Base-by-base conservation (phyloP, 2,888 invertebrate genomes). In the Tetranychus piercei region DNA sequence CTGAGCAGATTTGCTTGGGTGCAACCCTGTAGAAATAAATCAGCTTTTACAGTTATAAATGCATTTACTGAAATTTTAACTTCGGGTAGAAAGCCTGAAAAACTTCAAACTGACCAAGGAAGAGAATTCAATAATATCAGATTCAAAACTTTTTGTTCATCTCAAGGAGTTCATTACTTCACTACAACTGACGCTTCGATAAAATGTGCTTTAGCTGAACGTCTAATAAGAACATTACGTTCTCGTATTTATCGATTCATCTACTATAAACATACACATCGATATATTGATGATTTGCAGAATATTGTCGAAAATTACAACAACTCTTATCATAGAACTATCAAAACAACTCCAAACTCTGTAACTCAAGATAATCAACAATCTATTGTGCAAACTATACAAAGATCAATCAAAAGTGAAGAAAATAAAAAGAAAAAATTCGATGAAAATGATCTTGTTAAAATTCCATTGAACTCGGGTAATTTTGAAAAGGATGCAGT, bases 161-260 rank as follows among this genome's bases (percentile, higher is more conserved):
- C 45, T 11, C 18, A 73, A 9, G 69, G 64, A 4, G 34, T 73
- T 5, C 43, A 77, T 67, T 79, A 77, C 76, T 79, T 79, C 45
- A 66, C 43, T 9, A 78, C 78, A 5, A 79, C 79, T 3, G 76
- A 78, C 75, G 78, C 78, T 6, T 79, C 79, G 55, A 77, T 79
- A 8, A 81, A 81, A 76, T 79, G 79, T 1, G 76, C 78, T 5
- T 75, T 81, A 7, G 78, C 79, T 1, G 81, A 81, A 77, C 73
- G 81, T 5, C 80, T 79, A 9, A 79, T 80, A 76, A 73, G 79
- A 74, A 67, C 67, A 8, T 20, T 67, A 81, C 80, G 7, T 70
- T 81, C 18, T 80, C 77, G 77, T 74, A 78, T 80, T 74, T 80
- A 71, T 6, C 22, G 71, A 2, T 71, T 80, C 74, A 80, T 81